Conservation (phyloP, 2,113 vertebrate genomes). For the Columba livia region DNA sequence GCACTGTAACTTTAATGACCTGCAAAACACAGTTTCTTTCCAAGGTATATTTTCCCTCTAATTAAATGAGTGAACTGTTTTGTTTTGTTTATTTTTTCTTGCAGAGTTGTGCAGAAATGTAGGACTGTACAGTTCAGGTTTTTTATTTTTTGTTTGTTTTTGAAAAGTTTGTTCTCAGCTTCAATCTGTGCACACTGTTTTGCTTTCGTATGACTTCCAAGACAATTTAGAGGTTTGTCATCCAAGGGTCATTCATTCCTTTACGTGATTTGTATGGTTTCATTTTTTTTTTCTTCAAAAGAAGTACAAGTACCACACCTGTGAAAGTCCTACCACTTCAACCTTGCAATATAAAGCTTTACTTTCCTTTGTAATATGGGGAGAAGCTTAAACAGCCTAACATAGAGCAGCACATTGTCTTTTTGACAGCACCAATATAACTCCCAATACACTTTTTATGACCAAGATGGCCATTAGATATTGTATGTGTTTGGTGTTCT, state of each 20-base stretch:
- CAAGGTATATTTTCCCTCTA: not conserved
- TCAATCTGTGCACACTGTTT: not conserved
- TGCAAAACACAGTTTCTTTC: not conserved
- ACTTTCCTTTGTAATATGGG: not conserved
- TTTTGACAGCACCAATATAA: not conserved
- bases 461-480: not conserved
- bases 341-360: not conserved
- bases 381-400: not conserved
- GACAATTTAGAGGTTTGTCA: not conserved
- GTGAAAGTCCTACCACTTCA: not conserved
- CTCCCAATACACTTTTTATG: not conserved
- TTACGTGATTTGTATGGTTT: not conserved
- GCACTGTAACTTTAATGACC: slow-evolving; percentile 22
- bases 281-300: not conserved
- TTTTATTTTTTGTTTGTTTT: not conserved
- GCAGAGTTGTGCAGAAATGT: not conserved
- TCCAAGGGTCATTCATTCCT: not conserved
- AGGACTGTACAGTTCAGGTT: not conserved
- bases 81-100: not conserved
- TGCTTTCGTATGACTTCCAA: not conserved
- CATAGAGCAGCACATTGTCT: accelerated
- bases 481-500: not conserved
- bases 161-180: not conserved
- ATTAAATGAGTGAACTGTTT: not conserved
- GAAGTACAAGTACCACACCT: not conserved